Base-by-base conservation (phyloP, 2,113 vertebrate species). In the Natator depressus region DNA sequence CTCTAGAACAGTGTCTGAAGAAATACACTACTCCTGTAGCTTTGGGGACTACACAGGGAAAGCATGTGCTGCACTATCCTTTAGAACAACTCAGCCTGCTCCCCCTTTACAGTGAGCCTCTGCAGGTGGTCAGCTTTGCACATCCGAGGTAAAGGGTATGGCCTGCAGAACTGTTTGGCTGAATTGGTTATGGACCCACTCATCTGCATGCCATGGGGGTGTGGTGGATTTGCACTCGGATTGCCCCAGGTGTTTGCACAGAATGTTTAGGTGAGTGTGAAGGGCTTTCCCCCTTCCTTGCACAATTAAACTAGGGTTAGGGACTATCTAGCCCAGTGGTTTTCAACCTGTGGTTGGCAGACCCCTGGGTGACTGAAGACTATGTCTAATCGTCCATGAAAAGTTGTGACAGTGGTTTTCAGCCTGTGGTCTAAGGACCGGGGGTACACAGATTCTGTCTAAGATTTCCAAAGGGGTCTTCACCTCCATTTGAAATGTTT, bases 251-350 rank as follows among this genome's bases (percentile, higher is more conserved):
- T 75, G 20, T 75, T 13, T 69, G 65, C 80, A 86, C 8, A 46
- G 50, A 92, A 85, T 83, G 65, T 81, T 50, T 79, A 59, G 88
- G 47, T 76, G 92, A 31, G 89, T 93, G 83, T 76, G 75, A 94
- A 91, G 75, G 53, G 83, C 20, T 89, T 95, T 27, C 50, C 92
- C 20, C 29, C 35, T 84, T 59, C 53, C 47, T 81, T 9, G 13
- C n/a, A 78, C 9, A 82, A 91, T 81, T 87, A 81, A 96, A 78
- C 89, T 93, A 96, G 25, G 51, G 62, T 80, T 88, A 96, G 87
- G 81, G 89, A 92, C n/a, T 54, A 91, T n/a, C 69, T 72, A 72
- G 16, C n/a, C 19, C n/a, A 72, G 8, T 54, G 19, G 53, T 54
- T 54, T 54, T 22, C 53, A 20, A 54, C 19, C 53, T 54, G 53